Percentiles rank a stretch among this genome's conserved stretches.
phyloP scores from a whole-genome alignment of 2,113 vertebrate genomes.

The Cinclus mexicanus region DNA sequence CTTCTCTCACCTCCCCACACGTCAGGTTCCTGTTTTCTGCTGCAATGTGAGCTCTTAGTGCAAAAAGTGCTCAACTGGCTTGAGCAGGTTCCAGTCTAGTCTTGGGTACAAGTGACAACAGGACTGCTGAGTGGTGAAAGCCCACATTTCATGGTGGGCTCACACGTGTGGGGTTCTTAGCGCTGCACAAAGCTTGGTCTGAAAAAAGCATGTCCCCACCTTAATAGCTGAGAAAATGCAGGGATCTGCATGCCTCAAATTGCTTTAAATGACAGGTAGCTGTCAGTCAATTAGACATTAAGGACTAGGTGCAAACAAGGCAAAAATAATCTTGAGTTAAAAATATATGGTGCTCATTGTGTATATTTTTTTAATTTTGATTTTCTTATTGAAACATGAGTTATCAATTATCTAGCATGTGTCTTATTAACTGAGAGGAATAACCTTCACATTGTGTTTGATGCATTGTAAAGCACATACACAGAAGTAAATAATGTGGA shows the following conservation, averaged over 20 bases:
- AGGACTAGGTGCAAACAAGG: background rate
- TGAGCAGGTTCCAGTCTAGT: background rate
- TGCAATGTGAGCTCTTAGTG: background rate
- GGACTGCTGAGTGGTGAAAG: background rate
- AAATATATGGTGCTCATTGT: background rate
- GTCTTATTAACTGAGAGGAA: background rate
- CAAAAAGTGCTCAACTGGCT: background rate
- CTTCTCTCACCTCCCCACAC: background rate
- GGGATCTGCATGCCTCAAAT: background rate
- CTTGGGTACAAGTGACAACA: background rate
- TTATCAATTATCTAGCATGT: background rate
- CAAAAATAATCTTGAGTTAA: background rate
- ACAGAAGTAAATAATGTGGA: background rate
- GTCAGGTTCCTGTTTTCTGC: background rate
- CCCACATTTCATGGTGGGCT: background rate
- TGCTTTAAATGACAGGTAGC: background rate
- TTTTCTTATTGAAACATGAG: background rate
- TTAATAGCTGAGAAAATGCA: background rate
- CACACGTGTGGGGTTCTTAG: background rate
- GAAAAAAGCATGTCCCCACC: background rate
- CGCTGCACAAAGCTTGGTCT: background rate
- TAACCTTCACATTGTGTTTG: background rate
- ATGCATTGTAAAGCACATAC: background rate
- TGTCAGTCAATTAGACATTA: background rate
- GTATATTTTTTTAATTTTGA: background rate